Percentiles rank a stretch among this genome's conserved stretches.
These are phyloP conservation scores for Gadopsis bispinosus DNA, from an alignment of 2,797 vertebrate species.

Conservation along the genomic window DNA sequence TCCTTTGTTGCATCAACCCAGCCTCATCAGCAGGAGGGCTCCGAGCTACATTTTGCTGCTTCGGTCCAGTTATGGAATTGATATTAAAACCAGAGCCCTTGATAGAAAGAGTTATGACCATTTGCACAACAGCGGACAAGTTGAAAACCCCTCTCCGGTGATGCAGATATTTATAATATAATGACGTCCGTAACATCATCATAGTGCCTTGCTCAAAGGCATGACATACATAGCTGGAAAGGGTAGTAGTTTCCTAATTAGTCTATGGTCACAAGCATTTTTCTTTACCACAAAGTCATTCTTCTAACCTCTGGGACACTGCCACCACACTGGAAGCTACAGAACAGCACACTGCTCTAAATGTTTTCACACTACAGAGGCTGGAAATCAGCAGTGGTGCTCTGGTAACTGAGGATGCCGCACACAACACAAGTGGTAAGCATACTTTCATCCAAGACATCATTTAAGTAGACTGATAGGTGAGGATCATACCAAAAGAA, in stretches of 20 bases:
- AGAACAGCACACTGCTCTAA: conserved; percentile 13
- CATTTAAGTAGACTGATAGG: background rate
- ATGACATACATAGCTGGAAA: conserved; percentile 7
- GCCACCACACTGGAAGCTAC: conserved; percentile 32
- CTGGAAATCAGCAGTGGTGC: conserved; percentile 6
- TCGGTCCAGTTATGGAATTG: conserved; percentile 51
- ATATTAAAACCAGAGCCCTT: conserved; percentile 69
- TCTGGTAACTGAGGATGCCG: conserved; percentile 1
- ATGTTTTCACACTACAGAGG: conserved; percentile 19
- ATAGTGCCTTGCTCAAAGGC: background rate
- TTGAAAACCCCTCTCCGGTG: conserved; percentile 19
- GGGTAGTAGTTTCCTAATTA: background rate
- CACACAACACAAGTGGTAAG: conserved; percentile 6
- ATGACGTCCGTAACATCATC: background rate
- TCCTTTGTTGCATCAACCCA: conserved; percentile 41
- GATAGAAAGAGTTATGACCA: conserved; percentile 27
- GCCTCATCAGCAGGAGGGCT: conserved; percentile 18
- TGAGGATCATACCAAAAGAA: conserved; percentile 28
- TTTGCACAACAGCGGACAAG: conserved; percentile 22
- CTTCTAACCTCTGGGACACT: conserved; percentile 9
- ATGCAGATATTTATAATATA: conserved; percentile 7
- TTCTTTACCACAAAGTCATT: conserved; percentile 12
- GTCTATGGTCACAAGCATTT: background rate
- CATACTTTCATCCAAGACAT: background rate
- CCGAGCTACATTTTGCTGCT: conserved; percentile 72